phyloP scores from a whole-genome alignment of 1,140 invertebrate species.

The Drosophila trapezifrons region DNA sequence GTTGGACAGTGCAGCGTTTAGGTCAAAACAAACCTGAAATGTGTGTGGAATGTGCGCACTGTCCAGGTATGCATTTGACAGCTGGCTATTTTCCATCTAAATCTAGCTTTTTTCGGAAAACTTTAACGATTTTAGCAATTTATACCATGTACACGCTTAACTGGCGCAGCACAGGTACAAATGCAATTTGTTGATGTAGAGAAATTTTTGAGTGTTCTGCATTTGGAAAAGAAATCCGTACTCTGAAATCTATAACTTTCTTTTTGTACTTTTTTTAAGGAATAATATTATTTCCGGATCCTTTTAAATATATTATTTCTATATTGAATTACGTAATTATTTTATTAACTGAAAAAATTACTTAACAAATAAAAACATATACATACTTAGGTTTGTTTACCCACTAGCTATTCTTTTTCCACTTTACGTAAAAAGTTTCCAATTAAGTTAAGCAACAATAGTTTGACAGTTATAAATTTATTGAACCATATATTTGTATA shows the following conservation, averaged over 20 bases:
- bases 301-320: too few relatives aligned
- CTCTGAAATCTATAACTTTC: too few relatives aligned
- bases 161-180: neutral
- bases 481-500: neutral
- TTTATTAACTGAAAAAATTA: neutral
- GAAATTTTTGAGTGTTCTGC: accelerated
- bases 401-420: neutral
- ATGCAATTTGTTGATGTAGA: neutral
- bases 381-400: too few relatives aligned
- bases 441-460: too few relatives aligned
- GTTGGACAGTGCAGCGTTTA: conserved; percentile 23
- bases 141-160: neutral
- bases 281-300: too few relatives aligned
- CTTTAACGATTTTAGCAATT: neutral
- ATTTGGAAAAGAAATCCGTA: too few relatives aligned
- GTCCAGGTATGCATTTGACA: neutral
- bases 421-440: neutral
- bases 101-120: neutral
- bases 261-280: too few relatives aligned
- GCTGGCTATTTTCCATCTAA: conserved; percentile 1
- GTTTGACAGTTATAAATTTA: neutral
- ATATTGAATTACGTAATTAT: too few relatives aligned
- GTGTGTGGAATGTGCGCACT: conserved; percentile 23
- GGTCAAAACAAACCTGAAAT: conserved; percentile 56
- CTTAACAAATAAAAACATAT: neutral